phyloP scores from a whole-genome alignment of 2,113 vertebrate genomes.

The Pachyramphus minor region DNA sequence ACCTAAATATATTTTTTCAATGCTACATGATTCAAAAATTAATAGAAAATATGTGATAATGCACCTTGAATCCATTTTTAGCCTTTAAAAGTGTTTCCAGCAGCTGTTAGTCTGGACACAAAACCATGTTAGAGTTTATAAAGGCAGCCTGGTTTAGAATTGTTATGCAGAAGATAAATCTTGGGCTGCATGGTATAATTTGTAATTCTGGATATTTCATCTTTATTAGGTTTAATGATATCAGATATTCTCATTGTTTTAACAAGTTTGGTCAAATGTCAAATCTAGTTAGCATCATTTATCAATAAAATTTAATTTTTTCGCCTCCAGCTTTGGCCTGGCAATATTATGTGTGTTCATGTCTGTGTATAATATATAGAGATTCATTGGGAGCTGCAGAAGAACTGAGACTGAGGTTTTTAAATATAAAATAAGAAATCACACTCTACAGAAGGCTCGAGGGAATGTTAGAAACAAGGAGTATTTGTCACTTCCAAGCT shows the following conservation, averaged over 20 bases:
- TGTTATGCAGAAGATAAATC: not conserved
- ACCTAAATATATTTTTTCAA: not conserved
- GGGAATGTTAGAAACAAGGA: conserved; percentile 36
- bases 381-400: not conserved
- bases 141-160: not conserved
- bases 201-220: not conserved
- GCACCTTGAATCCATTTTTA: not conserved
- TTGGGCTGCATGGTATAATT: not conserved
- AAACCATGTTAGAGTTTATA: not conserved
- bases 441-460: not conserved
- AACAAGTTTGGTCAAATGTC: not conserved
- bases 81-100: not conserved
- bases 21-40: not conserved
- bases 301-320: not conserved
- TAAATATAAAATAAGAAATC: conserved; percentile 34
- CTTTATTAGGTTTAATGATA: conserved; percentile 1
- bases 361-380: not conserved
- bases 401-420: conserved; percentile 23
- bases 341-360: not conserved
- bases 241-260: not conserved
- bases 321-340: not conserved
- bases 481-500: conserved; percentile 45
- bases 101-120: not conserved
- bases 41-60: not conserved
- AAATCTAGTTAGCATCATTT: not conserved